A percentile compares a stretch with the other conserved stretches of the same genome.
phyloP scores from a whole-genome alignment of 2,113 vertebrate genomes.

The Colius striatus region DNA sequence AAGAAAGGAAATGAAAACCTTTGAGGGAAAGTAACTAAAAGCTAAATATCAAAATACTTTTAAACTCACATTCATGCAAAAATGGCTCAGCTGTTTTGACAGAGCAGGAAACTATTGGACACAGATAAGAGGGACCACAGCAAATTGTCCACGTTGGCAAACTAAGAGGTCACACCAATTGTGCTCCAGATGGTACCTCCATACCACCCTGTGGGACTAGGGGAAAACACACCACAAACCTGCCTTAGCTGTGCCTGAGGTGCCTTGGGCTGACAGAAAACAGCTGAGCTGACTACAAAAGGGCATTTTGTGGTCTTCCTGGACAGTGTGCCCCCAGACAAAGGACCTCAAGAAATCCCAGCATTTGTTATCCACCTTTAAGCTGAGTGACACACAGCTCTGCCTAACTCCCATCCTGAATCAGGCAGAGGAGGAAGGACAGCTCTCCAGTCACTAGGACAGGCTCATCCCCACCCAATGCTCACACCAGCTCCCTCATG shows the following conservation, averaged over 20 bases:
- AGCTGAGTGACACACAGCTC: neutral
- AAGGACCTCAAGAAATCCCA: neutral
- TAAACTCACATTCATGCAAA: neutral
- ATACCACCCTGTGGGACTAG: neutral
- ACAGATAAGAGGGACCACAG: neutral
- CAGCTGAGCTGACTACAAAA: neutral
- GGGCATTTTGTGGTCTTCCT: neutral
- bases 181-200: neutral
- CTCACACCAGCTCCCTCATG: neutral
- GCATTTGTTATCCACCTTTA: neutral
- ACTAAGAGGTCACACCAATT: too few relatives aligned
- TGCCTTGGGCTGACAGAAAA: neutral
- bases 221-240: neutral
- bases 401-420: neutral
- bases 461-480: fast-evolving
- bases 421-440: neutral
- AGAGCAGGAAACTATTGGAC: neutral
- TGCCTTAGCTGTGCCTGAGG: neutral
- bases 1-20: neutral
- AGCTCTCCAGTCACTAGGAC: neutral
- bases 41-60: neutral
- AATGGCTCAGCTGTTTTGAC: neutral
- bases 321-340: neutral
- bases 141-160: neutral
- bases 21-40: neutral